Percentiles rank a stretch among this genome's conserved stretches.
These are phyloP conservation scores for Buathra laborator DNA, from an alignment of 2,888 invertebrate genomes.

Conservation along the genomic window DNA sequence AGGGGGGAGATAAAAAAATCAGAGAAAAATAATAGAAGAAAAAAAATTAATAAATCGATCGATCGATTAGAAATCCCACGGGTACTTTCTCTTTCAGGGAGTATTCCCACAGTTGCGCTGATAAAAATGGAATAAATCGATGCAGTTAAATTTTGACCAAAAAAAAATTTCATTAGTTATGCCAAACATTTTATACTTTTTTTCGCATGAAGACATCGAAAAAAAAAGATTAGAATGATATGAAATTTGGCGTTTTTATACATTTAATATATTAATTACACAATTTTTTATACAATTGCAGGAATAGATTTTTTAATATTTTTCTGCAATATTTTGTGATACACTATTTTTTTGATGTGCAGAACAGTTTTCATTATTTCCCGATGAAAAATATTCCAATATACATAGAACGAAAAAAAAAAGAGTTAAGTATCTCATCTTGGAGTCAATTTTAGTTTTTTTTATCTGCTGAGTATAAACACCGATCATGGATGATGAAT, in stretches of 20 bases:
- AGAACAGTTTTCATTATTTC: no score
- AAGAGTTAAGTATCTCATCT: neutral
- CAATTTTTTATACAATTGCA: no score
- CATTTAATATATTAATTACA: neutral
- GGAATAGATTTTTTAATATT: no score
- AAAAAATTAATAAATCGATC: slow-evolving; percentile 4
- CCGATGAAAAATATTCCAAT: neutral
- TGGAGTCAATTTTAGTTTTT: neutral
- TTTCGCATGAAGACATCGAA: neutral
- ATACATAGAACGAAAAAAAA: neutral
- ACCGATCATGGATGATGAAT: slow-evolving; percentile 12
- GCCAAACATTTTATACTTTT: neutral
- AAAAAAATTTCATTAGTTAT: neutral
- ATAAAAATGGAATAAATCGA: neutral
- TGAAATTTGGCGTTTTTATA: neutral
- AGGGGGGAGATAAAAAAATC: slow-evolving; percentile 16
- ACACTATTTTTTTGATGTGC: no score
- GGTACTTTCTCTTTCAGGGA: neutral
- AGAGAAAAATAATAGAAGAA: slow-evolving; percentile 6
- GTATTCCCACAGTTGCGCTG: neutral
- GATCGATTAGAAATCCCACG: slow-evolving; percentile 22
- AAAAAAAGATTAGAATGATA: neutral
- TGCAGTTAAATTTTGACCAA: neutral
- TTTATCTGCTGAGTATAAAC: neutral
- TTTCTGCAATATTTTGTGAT: no score